Evolutionary conservation across 1,140 invertebrate genomes (phyloP), one percentile per base, ranked within the genome.

Genomic region (Proales similis): DNA sequence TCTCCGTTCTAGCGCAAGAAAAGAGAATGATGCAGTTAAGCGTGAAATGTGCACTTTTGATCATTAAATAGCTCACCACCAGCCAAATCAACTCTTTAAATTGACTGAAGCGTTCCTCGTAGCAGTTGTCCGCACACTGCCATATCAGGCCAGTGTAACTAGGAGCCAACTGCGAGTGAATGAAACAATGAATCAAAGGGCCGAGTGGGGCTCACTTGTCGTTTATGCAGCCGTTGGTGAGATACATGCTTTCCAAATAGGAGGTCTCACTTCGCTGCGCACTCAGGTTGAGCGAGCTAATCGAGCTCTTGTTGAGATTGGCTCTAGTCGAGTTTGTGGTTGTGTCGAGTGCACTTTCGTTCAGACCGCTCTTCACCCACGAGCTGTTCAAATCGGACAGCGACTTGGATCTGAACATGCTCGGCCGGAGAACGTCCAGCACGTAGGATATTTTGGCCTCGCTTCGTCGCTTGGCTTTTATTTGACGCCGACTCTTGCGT

Each of bases 91-190:
- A 26, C 12, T 57, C 51, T 42, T 42, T 42, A 7, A 42, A 57
- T 27, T 57, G 39, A 39, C 45, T 57, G 29, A 19, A 42, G 12
- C 45, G 30, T 57, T 57, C 51, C 11, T 36, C 36, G 30, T 57
- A 57, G 24, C 51, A 57, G 36, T 42, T 57, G 45, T 57, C 51
- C 29, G 51, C 51, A 57, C 51, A 57, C 20, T 57, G 51, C 51
- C 51, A 57, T 22, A 57, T 42, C 36, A 57, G 45, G 4, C 51
- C 51, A 12, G 20, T 42, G 32, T n/a, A 57, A n/a, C 51, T 57
- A n/a, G n/a, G n/a, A n/a, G n/a, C n/a, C n/a, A n/a, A n/a, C n/a
- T n/a, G n/a, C n/a, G n/a, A n/a, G n/a, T n/a, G n/a, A n/a, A n/a
- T n/a, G n/a, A n/a, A n/a, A n/a, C n/a, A n/a, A n/a, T n/a, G n/a